Base-by-base conservation (phyloP, 1,140 invertebrate genomes). In the Drosophila lowei region DNA sequence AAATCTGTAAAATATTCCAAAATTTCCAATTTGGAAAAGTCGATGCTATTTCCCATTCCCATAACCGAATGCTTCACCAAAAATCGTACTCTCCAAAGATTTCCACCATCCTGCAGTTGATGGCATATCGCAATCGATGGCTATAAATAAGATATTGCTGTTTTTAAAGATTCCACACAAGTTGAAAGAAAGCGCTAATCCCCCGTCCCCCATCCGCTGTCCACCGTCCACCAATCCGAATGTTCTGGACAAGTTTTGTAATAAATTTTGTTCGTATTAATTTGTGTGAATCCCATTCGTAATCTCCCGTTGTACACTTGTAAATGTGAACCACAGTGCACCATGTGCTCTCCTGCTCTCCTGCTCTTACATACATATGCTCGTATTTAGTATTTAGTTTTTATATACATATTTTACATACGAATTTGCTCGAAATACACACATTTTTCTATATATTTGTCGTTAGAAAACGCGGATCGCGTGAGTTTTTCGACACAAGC, bases 391-490 rank as follows among this genome's bases (percentile, higher is more conserved):
- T 78, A 74, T 72, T 70, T 78, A 58, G 28, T 64, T 60, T 59
- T 54, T 28, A 54, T 55, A 65, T 28, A 71, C 18, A 18, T 60
- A 60, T 21, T 34, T 34, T 34, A 11, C 30, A 34, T 34, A 34
- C 30, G 34, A 63, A 58, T 74, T 53, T 52, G 49, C 50, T 55
- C 49, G 50, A 28, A 48, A 60, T 23, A 7, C 58, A 49, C 47
- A 46, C 48, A 56, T 52, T 47, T 66, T 6, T 62, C 8, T 59
- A 16, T 63, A 64, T 66, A 64, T 56, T 44, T 63, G 41, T 61
- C 44, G 43, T 66, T 68, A 60, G 72, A 74, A 78, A 73, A 78
- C 43, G 57, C 8, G 61, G 77, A 80, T 80, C 78, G 78, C 78
- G 78, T 80, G 78, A 77, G 71, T 72, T 58, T 80, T 80, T 76